Evolutionary conservation across 2,113 vertebrate genomes (phyloP).

Genomic region (Ailurus styani): DNA sequence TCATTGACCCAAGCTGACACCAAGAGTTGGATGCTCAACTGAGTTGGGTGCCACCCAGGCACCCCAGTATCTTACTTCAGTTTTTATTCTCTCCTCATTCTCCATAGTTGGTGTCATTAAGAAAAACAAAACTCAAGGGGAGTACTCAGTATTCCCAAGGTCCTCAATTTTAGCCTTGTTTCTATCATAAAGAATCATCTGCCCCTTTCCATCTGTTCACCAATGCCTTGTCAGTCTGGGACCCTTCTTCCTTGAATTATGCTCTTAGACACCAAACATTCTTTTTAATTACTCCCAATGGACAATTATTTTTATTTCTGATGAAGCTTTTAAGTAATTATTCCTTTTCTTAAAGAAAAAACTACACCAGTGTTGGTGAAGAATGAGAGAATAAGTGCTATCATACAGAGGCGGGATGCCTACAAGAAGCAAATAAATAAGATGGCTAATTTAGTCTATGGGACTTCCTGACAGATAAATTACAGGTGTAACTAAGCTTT

Average conservation of each 20-base stretch:
- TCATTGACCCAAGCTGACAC: background rate
- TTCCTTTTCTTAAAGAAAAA: background rate
- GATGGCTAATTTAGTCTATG: background rate
- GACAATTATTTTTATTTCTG: background rate
- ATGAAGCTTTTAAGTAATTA: background rate
- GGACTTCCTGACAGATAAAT: background rate
- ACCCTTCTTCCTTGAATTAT: background rate
- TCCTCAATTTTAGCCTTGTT: background rate
- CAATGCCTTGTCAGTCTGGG: background rate
- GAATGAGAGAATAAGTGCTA: background rate
- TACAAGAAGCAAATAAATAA: background rate
- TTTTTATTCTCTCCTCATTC: background rate
- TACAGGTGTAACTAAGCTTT: background rate
- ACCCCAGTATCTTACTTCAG: background rate
- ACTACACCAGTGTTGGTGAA: too few species aligned
- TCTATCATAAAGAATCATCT: background rate
- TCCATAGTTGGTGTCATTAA: background rate
- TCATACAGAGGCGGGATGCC: fast-evolving
- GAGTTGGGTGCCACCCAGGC: background rate
- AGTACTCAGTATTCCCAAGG: background rate
- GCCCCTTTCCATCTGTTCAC: background rate
- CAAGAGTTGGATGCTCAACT: background rate
- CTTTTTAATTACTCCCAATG: background rate
- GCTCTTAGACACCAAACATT: background rate
- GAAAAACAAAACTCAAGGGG: background rate